Percentiles rank a stretch among this genome's conserved stretches.
Conservation (phyloP, 1,140 invertebrate genomes). For the Microplitis mediator region DNA sequence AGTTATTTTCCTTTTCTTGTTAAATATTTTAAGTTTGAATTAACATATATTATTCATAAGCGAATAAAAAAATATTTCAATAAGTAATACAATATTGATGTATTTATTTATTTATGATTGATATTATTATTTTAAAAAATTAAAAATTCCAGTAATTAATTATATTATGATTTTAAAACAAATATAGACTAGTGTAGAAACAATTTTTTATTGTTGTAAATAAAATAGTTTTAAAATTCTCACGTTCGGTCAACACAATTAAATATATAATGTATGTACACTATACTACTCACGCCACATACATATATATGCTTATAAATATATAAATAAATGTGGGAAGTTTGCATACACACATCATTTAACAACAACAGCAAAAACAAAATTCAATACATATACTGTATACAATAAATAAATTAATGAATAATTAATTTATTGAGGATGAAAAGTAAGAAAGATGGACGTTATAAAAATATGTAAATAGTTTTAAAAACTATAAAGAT, state of each 20-base stretch:
- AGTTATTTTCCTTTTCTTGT: neutral
- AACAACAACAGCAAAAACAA: neutral
- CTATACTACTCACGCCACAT: neutral
- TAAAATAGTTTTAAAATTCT: neutral
- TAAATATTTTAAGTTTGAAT: neutral
- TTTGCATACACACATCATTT: neutral
- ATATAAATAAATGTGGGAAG: neutral
- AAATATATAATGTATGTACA: neutral
- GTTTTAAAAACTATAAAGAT: too few relatives aligned
- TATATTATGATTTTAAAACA: constrained; percentile 23
- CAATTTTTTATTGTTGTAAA: constrained; percentile 36
- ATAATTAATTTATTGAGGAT: too few relatives aligned
- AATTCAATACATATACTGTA: neutral
- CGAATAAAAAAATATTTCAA: too few relatives aligned
- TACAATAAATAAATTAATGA: too few relatives aligned
- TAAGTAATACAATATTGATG: too few relatives aligned
- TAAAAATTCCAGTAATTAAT: too few relatives aligned
- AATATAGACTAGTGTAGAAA: constrained; percentile 52
- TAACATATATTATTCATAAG: neutral
- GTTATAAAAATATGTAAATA: too few relatives aligned
- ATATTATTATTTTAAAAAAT: too few relatives aligned
- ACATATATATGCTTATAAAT: neutral
- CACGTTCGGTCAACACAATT: neutral
- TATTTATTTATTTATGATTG: too few relatives aligned
- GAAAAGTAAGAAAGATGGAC: too few relatives aligned